Conservation (phyloP, 2,888 invertebrate genomes). For the Liopterus haemorrhoidalis region DNA sequence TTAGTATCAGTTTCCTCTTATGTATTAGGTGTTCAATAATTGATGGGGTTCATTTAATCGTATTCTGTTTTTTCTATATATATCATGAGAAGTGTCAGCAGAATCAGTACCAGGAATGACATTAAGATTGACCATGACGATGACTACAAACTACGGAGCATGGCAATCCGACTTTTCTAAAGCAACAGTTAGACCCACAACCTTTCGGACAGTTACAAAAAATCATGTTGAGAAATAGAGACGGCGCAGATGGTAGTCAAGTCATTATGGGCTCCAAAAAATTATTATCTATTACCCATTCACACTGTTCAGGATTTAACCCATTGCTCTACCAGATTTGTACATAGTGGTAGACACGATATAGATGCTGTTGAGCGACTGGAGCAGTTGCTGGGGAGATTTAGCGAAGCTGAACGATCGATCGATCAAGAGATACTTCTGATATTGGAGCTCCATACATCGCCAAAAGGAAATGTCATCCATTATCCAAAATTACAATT, state of each 20-base stretch:
- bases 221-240: slow-evolving; percentile 17
- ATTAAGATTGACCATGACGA: too few relatives aligned
- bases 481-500: slow-evolving; percentile 15
- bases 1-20: too few relatives aligned
- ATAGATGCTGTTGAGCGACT: slow-evolving; percentile 29
- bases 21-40: too few relatives aligned
- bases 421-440: slow-evolving; percentile 22
- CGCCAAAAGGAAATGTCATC: slow-evolving; percentile 24
- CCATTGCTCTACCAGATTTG: slow-evolving; percentile 30
- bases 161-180: slow-evolving; percentile 24
- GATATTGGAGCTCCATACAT: slow-evolving; percentile 27
- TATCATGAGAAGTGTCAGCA: too few relatives aligned
- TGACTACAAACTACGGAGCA: slow-evolving; percentile 23
- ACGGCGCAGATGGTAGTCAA: slow-evolving; percentile 16
- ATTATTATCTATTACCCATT: slow-evolving; percentile 25
- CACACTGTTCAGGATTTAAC: slow-evolving; percentile 26
- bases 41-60: too few relatives aligned
- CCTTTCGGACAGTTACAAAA: slow-evolving; percentile 18
- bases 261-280: slow-evolving; percentile 18
- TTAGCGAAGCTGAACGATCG: background rate
- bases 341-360: slow-evolving; percentile 30
- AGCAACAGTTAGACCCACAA: slow-evolving; percentile 22
- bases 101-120: too few relatives aligned
- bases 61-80: too few relatives aligned
- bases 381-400: slow-evolving; percentile 19